Evolutionary conservation across 2,113 vertebrate species (phyloP).

Genomic region (Heterocephalus glaber): DNA sequence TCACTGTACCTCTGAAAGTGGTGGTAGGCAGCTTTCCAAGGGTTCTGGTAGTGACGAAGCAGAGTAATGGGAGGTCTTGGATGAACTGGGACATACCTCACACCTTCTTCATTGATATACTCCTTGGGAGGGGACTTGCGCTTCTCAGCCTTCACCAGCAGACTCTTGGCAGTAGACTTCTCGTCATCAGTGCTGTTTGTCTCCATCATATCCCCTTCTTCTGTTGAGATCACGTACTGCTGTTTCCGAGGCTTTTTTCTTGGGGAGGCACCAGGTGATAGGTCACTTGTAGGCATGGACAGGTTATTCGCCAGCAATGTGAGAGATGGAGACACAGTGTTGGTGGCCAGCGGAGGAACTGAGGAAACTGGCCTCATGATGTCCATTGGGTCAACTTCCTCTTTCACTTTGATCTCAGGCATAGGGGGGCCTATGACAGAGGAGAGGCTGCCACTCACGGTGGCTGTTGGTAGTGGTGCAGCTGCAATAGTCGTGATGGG

Average conservation of each 20-base stretch:
- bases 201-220: conserved; percentile 99
- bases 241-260: conserved; percentile 99
- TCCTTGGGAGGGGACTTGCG: conserved; percentile 97
- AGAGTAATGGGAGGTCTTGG: conserved; percentile 95
- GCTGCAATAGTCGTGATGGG: conserved; percentile 91
- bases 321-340: conserved; percentile 87
- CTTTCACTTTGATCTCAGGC: conserved; percentile 94
- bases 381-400: conserved; percentile 94
- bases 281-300: conserved; percentile 89
- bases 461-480: conserved; percentile 90
- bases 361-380: conserved; percentile 87
- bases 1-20: conserved; percentile 99
- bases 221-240: conserved; percentile 97
- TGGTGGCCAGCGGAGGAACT: conserved; percentile 87
- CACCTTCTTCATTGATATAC: conserved; percentile 99
- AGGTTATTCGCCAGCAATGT: conserved; percentile 88
- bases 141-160: conserved; percentile 92
- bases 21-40: conserved; percentile 99
- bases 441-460: conserved; percentile 89
- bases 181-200: conserved; percentile 99
- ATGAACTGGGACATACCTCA: conserved; percentile 95
- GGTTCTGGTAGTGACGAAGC: conserved; percentile 96
- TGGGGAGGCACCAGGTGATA: conserved; percentile 95
- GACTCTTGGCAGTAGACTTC: conserved; percentile 90
- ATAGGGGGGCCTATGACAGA: conserved; percentile 89